A percentile compares a stretch with the other conserved stretches of the same genome.
These are phyloP conservation scores for Cephus nigrinus DNA, from an alignment of 2,888 invertebrate species.

Conservation along the genomic window DNA sequence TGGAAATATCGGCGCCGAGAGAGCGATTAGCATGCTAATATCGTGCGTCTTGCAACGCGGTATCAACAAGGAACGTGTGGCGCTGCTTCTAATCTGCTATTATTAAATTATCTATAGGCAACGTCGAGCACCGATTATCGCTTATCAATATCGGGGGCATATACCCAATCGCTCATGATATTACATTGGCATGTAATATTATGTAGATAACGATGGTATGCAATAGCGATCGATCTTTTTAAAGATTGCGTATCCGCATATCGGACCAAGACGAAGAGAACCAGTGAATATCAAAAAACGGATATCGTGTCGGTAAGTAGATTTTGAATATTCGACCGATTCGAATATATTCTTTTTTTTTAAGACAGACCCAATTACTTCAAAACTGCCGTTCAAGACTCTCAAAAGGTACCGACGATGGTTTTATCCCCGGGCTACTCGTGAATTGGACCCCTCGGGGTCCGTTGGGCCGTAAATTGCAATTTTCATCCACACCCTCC, in stretches of 20 bases:
- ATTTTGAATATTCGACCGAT: too few relatives aligned
- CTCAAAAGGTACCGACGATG: too few relatives aligned
- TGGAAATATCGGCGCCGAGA: slow-evolving; percentile 38
- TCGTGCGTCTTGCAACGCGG: slow-evolving; percentile 22
- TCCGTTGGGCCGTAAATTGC: slow-evolving; percentile 1
- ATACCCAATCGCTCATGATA: slow-evolving; percentile 21
- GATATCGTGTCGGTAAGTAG: too few relatives aligned
- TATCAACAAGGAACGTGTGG: neutral
- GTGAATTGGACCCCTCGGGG: neutral
- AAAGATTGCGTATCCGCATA: slow-evolving; percentile 8
- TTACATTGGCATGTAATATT: slow-evolving; percentile 41
- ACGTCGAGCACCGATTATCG: slow-evolving; percentile 42
- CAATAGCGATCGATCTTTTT: slow-evolving; percentile 17
- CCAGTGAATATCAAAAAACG: too few relatives aligned
- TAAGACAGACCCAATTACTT: too few relatives aligned
- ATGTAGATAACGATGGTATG: slow-evolving; percentile 53
- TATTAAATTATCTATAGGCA: slow-evolving; percentile 54
- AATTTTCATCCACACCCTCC: neutral
- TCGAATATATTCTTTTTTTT: neutral
- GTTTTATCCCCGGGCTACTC: neutral
- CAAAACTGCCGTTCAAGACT: too few relatives aligned
- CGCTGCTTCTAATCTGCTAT: slow-evolving; percentile 26
- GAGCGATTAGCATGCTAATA: slow-evolving; percentile 50
- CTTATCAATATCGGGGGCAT: slow-evolving; percentile 52
- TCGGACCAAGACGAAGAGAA: too few relatives aligned